Evolutionary conservation across 2,888 invertebrate genomes (phyloP), one percentile per base, ranked within the genome.

Genomic region (Tinea semifulvella): DNA sequence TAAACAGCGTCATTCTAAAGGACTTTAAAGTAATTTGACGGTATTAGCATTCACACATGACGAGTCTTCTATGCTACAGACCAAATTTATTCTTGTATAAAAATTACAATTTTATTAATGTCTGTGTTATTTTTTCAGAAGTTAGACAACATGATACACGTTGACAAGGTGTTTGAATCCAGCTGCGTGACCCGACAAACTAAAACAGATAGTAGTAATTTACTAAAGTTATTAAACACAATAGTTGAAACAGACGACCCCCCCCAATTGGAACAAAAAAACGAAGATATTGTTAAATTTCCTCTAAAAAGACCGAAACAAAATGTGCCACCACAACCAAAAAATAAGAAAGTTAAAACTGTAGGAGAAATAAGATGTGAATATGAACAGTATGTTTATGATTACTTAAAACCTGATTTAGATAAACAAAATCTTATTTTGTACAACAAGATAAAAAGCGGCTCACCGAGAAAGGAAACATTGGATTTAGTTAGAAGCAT

Each of bases 321-420:
- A 40, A 80, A 77, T 54, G 50, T 54, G 46, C 79, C 63, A 49
- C 63, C 70, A 48, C 75, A 73, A 56, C 68, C 61, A 52, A 70
- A 60, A 60, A 55, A 56, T 43, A 64, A 57, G 51, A 49, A 55
- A 58, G 80, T 80, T 7, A 68, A 58, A 53, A 77, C 81, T 46
- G 70, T 81, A 3, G 57, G 69, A 54, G 63, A 72, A 47, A 65
- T 80, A 28, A 58, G 79, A 56, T 61, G 58, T 48, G 27, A 52
- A 27, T 72, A 64, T 58, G 80, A 80, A 56, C 61, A 61, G 50
- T 75, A 77, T 46, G 55, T 67, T n/a, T 62, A 58, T 44, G 48
- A 42, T 43, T 58, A 63, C 46, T 57, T 79, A 36, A 52, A 61
- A 6, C 48, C 50, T 47, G 67, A 72, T 18, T 56, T 81, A 51